Conservation (phyloP, 2,113 vertebrate genomes). For the Cettia cetti region DNA sequence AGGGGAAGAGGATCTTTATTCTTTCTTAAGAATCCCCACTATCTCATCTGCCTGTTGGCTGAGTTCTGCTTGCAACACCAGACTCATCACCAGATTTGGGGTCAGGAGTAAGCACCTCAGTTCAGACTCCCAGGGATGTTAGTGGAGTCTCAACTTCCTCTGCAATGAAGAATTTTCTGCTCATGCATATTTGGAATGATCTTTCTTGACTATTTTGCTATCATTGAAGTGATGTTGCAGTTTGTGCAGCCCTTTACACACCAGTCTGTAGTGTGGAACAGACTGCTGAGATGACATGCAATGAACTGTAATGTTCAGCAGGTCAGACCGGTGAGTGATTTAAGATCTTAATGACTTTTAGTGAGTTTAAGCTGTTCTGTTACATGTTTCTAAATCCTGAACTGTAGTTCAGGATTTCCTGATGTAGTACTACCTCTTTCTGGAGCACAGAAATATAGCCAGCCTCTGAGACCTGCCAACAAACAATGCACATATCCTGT, state of each 20-base stretch:
- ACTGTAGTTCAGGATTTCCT: neutral
- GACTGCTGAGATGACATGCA: neutral
- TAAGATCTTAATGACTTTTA: neutral
- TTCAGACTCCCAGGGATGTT: neutral
- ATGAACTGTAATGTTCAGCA: neutral
- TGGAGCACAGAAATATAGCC: neutral
- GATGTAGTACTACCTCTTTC: neutral
- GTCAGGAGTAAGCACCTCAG: neutral
- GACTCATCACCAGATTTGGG: neutral
- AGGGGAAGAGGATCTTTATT: neutral
- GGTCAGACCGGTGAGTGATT: neutral
- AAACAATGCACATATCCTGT: neutral
- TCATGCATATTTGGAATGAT: neutral
- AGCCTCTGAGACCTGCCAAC: neutral
- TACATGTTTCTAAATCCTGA: neutral
- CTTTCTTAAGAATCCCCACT: neutral
- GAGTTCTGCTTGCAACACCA: neutral
- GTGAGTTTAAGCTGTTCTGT: neutral
- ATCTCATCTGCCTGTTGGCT: neutral
- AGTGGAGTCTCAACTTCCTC: neutral
- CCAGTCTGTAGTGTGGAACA: neutral
- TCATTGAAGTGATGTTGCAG: neutral
- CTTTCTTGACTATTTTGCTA: neutral
- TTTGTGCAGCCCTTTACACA: neutral
- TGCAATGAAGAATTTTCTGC: neutral